phyloP scores from a whole-genome alignment of 2,888 invertebrate species.

The Tribolium freemani region DNA sequence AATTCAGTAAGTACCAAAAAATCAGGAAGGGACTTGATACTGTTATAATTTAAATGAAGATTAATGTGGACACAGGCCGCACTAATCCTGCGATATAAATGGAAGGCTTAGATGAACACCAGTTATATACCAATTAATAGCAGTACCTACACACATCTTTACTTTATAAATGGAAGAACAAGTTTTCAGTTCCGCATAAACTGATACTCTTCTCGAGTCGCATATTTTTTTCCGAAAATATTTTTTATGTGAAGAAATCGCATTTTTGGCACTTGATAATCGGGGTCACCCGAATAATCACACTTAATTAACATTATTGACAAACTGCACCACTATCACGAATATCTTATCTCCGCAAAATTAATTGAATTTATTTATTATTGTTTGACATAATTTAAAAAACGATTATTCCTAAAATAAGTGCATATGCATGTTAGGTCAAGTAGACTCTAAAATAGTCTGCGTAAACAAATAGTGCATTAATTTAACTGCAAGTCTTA shows the following conservation, averaged over 20 bases:
- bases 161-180: not conserved
- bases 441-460: not conserved
- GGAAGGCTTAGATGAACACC: not conserved
- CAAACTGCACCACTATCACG: not conserved
- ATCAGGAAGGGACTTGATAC: not conserved
- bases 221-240: not conserved
- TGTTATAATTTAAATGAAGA: not conserved
- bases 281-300: not conserved
- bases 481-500: conserved; percentile 1
- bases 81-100: not conserved
- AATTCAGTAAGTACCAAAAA: conserved; percentile 51
- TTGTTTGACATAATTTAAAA: not conserved
- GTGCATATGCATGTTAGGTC: not conserved
- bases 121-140: conserved; percentile 19
- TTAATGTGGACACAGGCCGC: not conserved
- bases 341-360: not conserved
- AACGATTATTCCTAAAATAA: not conserved
- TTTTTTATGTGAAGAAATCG: not conserved
- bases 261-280: not conserved
- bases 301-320: not conserved
- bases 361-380: not conserved
- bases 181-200: not conserved
- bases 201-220: not conserved
- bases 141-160: not conserved
- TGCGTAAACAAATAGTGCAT: not conserved